Evolutionary conservation across 2,888 invertebrate genomes (phyloP).

Genomic region (Caenorhabditis angaria): DNA sequence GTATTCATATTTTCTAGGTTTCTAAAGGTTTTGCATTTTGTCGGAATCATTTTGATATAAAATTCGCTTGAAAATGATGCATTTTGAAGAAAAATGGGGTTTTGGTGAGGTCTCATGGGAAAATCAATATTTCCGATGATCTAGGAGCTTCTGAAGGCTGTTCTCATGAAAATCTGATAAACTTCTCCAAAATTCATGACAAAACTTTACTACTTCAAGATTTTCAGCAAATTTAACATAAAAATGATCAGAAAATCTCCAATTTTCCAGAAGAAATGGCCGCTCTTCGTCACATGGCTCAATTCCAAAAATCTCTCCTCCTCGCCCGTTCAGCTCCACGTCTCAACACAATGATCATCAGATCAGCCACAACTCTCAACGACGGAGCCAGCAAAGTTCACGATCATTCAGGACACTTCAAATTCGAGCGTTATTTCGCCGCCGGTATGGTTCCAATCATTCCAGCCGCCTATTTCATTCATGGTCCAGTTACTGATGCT

Average conservation of each 20-base stretch:
- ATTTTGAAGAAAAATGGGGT: too few species aligned
- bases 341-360: constrained; percentile 36
- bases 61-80: too few species aligned
- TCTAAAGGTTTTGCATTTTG: too few species aligned
- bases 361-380: constrained; percentile 54
- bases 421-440: constrained; percentile 73
- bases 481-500: constrained; percentile 73
- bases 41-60: too few species aligned
- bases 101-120: too few species aligned
- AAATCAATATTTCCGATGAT: too few species aligned
- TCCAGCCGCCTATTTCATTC: constrained; percentile 73
- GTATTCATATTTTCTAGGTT: too few species aligned
- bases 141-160: too few species aligned
- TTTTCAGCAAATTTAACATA: not conserved
- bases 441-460: constrained; percentile 74
- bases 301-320: constrained; percentile 48
- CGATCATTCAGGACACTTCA: constrained; percentile 60
- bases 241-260: too few species aligned
- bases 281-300: constrained; percentile 46
- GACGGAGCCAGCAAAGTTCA: constrained; percentile 61
- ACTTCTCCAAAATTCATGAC: not conserved
- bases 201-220: not conserved
- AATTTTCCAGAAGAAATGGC: constrained; percentile 45
- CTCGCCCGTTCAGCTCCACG: constrained; percentile 45
- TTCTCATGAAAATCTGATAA: too few species aligned